phyloP scores from a whole-genome alignment of 1,140 invertebrate genomes.

The Brachionus rubens region DNA sequence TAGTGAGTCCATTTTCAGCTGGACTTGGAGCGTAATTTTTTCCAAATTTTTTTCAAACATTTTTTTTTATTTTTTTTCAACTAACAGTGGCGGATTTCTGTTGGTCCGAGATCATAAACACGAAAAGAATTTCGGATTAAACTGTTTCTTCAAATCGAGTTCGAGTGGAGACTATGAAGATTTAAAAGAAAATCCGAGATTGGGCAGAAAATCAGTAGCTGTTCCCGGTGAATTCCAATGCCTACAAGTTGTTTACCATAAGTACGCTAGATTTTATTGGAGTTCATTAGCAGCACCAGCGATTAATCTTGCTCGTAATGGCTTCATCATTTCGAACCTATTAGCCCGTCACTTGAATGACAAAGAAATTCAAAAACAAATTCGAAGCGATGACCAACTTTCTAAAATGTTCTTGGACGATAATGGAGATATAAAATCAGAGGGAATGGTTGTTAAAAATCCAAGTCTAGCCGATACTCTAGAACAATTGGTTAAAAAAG shows the following conservation, averaged over 20 bases:
- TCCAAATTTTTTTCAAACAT: background rate
- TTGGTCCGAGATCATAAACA: slow-evolving; percentile 41
- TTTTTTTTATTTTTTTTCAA: background rate
- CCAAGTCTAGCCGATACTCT: slow-evolving; percentile 45
- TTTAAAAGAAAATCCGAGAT: background rate
- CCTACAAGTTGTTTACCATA: slow-evolving; percentile 24
- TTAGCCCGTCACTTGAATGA: slow-evolving; percentile 14
- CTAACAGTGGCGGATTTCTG: slow-evolving; percentile 21
- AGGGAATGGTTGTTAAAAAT: slow-evolving; percentile 47
- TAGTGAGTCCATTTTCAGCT: slow-evolving; percentile 23
- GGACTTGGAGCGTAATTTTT: slow-evolving; percentile 37
- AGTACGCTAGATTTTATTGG: slow-evolving; percentile 40
- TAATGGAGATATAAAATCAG: slow-evolving; percentile 35
- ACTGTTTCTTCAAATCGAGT: slow-evolving; percentile 42
- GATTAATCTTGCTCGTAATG: slow-evolving; percentile 15
- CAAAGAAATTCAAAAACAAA: background rate
- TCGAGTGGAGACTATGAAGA: background rate
- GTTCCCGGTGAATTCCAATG: slow-evolving; percentile 43
- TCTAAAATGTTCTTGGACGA: slow-evolving; percentile 46
- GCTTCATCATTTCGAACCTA: background rate
- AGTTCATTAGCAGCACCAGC: slow-evolving; percentile 32
- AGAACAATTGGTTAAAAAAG: slow-evolving; percentile 19
- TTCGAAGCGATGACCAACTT: background rate
- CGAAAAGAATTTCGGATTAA: slow-evolving; percentile 38
- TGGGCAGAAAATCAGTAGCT: slow-evolving; percentile 18